Evolutionary conservation across 2,113 vertebrate genomes (phyloP).

Genomic region (Mandrillus leucophaeus): DNA sequence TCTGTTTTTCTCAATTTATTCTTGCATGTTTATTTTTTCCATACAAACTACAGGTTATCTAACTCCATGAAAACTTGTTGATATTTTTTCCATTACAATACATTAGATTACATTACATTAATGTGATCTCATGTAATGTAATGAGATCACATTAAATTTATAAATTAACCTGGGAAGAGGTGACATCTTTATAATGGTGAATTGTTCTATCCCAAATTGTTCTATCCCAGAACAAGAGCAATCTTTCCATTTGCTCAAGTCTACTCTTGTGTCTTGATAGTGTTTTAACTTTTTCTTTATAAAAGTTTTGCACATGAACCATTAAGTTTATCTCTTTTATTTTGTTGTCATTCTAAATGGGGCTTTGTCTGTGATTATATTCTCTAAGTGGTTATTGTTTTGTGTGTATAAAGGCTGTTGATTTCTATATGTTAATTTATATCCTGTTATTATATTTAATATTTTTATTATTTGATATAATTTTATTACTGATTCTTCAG

Average conservation of each 20-base stretch:
- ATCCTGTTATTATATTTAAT: not conserved
- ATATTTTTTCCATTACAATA: not conserved
- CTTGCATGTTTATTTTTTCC: not conserved
- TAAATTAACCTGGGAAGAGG: not conserved
- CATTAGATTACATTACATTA: no score
- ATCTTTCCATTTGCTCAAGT: not conserved
- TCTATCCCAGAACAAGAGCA: not conserved
- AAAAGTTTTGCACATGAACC: not conserved
- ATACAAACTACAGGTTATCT: not conserved
- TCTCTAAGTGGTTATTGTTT: not conserved
- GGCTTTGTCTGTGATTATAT: not conserved
- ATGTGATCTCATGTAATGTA: no score
- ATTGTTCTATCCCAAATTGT: not conserved
- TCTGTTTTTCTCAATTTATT: not conserved
- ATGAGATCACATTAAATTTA: conserved; percentile 10
- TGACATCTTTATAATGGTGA: not conserved
- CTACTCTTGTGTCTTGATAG: not conserved
- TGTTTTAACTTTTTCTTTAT: not conserved
- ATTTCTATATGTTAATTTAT: conserved; percentile 1
- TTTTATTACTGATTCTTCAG: not conserved
- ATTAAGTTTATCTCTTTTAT: not conserved
- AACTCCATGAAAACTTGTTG: not conserved
- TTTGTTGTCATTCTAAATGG: not conserved
- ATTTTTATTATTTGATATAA: not conserved
- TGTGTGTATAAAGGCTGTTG: not conserved